Conservation (phyloP, 2,113 vertebrate genomes). For the Girardinichthys multiradiatus region DNA sequence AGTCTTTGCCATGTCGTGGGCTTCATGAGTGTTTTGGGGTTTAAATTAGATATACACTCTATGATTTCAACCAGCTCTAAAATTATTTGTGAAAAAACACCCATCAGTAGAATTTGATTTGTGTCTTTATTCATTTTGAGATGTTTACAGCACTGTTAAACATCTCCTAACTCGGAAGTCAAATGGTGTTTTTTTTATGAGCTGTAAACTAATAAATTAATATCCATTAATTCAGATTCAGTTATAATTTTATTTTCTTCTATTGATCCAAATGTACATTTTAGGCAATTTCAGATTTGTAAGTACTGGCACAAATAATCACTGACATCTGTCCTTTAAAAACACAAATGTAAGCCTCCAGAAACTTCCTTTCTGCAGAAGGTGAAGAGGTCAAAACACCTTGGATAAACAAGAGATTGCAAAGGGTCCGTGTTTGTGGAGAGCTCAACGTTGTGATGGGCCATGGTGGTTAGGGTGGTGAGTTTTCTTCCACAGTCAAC, state of each 20-base stretch:
- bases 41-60: not conserved
- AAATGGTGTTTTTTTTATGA: conserved; percentile 10
- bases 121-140: not conserved
- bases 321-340: not conserved
- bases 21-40: conserved; percentile 21
- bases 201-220: conserved; percentile 9
- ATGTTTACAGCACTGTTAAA: not conserved
- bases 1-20: conserved; percentile 30
- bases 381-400: not conserved
- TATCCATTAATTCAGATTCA: conserved; percentile 1
- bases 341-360: not conserved
- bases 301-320: not conserved
- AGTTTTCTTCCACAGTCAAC: conserved; percentile 33
- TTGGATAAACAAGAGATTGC: not conserved
- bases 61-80: not conserved
- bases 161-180: not conserved
- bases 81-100: conserved; percentile 23
- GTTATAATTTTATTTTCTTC: not conserved
- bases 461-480: not conserved
- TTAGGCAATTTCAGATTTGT: conserved; percentile 6
- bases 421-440: conserved; percentile 15
- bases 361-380: not conserved
- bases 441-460: conserved; percentile 4
- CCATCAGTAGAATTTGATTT: not conserved
- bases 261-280: conserved; percentile 9